These are phyloP conservation scores for Heliothis peltigera DNA, from an alignment of 2,888 invertebrate species.

Conservation along the genomic window DNA sequence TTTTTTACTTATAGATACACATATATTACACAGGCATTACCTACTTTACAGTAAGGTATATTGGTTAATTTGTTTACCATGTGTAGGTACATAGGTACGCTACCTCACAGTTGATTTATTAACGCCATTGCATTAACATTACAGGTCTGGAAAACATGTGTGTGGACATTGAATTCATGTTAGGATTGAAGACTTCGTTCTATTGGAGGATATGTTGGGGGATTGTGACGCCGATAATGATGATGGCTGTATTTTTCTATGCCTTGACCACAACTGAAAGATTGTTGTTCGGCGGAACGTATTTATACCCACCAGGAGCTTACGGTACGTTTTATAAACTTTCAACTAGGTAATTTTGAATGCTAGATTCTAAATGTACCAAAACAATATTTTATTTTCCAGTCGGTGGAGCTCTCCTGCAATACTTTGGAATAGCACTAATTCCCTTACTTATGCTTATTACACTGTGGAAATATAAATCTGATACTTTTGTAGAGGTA, in stretches of 20 bases:
- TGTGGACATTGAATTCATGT: slow-evolving; percentile 94
- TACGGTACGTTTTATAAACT: slow-evolving; percentile 86
- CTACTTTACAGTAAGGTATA: too few relatives aligned
- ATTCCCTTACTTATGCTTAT: slow-evolving; percentile 79
- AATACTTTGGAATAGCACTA: slow-evolving; percentile 81
- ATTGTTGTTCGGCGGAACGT: slow-evolving; percentile 90
- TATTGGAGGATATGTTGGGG: slow-evolving; percentile 96
- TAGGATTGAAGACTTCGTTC: slow-evolving; percentile 91
- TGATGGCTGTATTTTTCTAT: slow-evolving; percentile 93
- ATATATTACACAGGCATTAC: too few relatives aligned
- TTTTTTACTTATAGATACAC: too few relatives aligned
- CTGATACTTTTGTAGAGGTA: slow-evolving; percentile 72
- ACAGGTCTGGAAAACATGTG: slow-evolving; percentile 84
- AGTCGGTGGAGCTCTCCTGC: slow-evolving; percentile 81
- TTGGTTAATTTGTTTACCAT: too few relatives aligned
- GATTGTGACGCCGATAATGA: slow-evolving; percentile 92
- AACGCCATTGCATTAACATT: slow-evolving; percentile 44
- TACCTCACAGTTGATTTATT: not conserved
- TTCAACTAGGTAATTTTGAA: not conserved
- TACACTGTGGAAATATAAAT: slow-evolving; percentile 80
- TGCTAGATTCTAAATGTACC: too few relatives aligned
- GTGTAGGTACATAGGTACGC: not conserved
- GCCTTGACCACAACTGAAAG: slow-evolving; percentile 91
- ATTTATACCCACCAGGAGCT: slow-evolving; percentile 90
- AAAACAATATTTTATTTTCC: slow-evolving; percentile 61